Evolutionary conservation across 2,888 invertebrate genomes (phyloP).

Genomic region (Mystacides longicornis): DNA sequence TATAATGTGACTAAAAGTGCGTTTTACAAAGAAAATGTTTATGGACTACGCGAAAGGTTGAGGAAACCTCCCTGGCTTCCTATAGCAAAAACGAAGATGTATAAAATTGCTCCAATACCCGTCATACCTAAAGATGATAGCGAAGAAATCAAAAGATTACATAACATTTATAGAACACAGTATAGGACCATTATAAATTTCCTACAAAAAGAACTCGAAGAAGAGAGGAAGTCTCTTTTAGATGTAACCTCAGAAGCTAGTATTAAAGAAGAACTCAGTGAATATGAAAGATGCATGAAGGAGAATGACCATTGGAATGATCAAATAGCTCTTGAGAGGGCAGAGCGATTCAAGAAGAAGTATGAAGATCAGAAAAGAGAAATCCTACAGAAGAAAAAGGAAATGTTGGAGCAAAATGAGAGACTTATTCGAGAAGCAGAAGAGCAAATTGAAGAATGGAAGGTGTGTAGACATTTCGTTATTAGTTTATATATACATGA

Average conservation of each 20-base stretch:
- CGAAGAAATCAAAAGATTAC: constrained; percentile 57
- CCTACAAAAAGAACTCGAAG: constrained; percentile 47
- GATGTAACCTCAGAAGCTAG: constrained; percentile 50
- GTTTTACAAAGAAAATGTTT: constrained; percentile 28
- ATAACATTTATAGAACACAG: constrained; percentile 62
- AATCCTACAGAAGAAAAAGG: constrained; percentile 41
- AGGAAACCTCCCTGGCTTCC: constrained; percentile 77
- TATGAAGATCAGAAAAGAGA: constrained; percentile 43
- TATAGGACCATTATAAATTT: constrained; percentile 50
- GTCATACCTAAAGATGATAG: constrained; percentile 54
- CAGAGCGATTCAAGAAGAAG: constrained; percentile 47
- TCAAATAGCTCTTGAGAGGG: constrained; percentile 51
- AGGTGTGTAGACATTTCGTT: constrained; percentile 30
- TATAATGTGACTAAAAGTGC: background rate
- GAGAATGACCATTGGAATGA: constrained; percentile 68
- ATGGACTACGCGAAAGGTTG: constrained; percentile 35
- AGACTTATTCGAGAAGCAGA: constrained; percentile 41
- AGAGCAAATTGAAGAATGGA: constrained; percentile 43
- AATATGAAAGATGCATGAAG: constrained; percentile 51
- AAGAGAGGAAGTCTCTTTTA: constrained; percentile 42
- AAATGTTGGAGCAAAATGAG: constrained; percentile 34
- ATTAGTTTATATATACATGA: too few species aligned
- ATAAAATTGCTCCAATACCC: constrained; percentile 57
- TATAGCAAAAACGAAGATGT: constrained; percentile 72
- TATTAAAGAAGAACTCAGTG: constrained; percentile 52